phyloP scores from a whole-genome alignment of 35 echinoderm and acorn worm species.

The Ptychodera flava region DNA sequence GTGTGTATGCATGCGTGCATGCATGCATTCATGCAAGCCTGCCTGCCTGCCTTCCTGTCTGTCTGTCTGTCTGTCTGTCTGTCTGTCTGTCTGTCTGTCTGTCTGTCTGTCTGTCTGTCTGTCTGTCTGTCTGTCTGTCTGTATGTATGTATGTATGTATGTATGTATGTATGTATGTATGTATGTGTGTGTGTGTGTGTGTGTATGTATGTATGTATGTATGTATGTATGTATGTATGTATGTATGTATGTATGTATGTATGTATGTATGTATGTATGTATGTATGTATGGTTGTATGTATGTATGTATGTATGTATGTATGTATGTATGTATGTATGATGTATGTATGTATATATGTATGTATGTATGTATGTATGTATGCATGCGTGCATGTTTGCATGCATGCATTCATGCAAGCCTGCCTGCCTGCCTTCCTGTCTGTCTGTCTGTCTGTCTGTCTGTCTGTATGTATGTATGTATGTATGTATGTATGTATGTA shows the following conservation, averaged over 20 bases:
- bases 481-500: constrained; percentile 2
- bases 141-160: background rate
- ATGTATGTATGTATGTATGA: constrained; percentile 2
- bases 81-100: background rate
- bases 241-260: constrained; percentile 2
- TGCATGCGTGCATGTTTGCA: background rate
- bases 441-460: background rate
- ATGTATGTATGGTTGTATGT: background rate
- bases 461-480: background rate
- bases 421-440: background rate
- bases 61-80: background rate
- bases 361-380: constrained; percentile 2
- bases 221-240: background rate
- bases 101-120: background rate
- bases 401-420: background rate
- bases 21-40: background rate
- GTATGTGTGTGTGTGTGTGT: background rate
- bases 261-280: constrained; percentile 2
- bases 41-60: background rate
- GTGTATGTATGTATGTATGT: background rate
- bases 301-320: background rate
- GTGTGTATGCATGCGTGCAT: background rate
- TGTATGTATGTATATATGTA: background rate
- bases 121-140: background rate
- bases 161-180: background rate